Percentiles rank a stretch among this genome's conserved stretches.
phyloP scores from a whole-genome alignment of 2,888 invertebrate species.

The Luperina nickerlii region DNA sequence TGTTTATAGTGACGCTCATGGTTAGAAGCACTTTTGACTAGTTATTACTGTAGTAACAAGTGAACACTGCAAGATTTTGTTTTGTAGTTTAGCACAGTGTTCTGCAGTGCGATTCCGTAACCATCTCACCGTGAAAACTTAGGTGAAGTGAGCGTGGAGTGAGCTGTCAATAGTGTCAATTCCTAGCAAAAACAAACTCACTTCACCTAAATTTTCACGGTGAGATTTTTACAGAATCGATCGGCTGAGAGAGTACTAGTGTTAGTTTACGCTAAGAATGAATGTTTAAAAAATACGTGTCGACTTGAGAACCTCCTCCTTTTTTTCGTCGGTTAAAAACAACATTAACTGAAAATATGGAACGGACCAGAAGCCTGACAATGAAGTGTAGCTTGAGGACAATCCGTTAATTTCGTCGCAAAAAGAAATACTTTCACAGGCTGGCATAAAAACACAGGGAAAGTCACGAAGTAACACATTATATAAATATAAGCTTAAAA shows the following conservation, averaged over 20 bases:
- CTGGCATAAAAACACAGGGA: background rate
- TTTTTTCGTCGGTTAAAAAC: background rate
- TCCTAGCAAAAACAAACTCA: too few relatives aligned
- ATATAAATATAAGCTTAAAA: background rate
- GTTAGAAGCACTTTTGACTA: background rate
- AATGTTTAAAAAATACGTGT: background rate
- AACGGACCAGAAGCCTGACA: too few relatives aligned
- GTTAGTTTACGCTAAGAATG: background rate
- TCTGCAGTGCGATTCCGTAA: too few relatives aligned
- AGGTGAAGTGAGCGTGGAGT: too few relatives aligned
- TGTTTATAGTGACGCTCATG: conserved; percentile 9
- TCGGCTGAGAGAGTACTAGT: too few relatives aligned
- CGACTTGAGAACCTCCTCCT: too few relatives aligned
- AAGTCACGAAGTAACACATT: background rate
- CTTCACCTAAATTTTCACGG: too few relatives aligned
- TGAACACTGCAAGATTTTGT: background rate
- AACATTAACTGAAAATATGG: background rate
- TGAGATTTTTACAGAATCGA: too few relatives aligned
- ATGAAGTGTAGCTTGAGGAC: too few relatives aligned
- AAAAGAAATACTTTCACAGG: background rate
- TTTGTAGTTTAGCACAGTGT: too few relatives aligned
- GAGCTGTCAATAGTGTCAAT: too few relatives aligned
- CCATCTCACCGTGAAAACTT: too few relatives aligned
- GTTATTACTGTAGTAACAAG: background rate
- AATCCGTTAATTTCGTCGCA: background rate